Conservation (phyloP, 2,888 invertebrate genomes). For the Dorcus hopei region DNA sequence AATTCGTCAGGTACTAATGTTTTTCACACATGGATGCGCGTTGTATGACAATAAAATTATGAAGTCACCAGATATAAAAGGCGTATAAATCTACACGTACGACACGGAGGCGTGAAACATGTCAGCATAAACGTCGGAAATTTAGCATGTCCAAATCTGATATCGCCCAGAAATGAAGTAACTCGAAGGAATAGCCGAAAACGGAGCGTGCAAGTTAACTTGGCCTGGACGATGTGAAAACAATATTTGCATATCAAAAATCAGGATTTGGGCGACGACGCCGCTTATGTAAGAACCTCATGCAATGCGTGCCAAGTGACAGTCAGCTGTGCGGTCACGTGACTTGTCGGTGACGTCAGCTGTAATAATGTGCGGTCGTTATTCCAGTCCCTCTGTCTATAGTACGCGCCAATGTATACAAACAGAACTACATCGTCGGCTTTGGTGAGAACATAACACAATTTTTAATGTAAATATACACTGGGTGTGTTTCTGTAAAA, state of each 20-base stretch:
- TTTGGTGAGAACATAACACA: slow-evolving; percentile 18
- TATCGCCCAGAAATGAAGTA: too few species aligned
- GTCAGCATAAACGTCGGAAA: too few species aligned
- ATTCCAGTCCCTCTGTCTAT: slow-evolving; percentile 27
- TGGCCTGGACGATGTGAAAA: neutral
- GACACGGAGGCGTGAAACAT: too few species aligned
- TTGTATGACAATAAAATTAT: too few species aligned
- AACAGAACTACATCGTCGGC: slow-evolving; percentile 16
- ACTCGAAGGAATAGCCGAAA: too few species aligned
- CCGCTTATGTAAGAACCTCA: neutral
- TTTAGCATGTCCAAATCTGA: too few species aligned
- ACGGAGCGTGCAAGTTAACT: too few species aligned
- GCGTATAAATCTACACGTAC: too few species aligned
- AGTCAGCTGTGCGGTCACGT: slow-evolving; percentile 45
- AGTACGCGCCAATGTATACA: slow-evolving; percentile 24
- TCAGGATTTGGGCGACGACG: slow-evolving; percentile 5
- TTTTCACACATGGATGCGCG: too few species aligned
- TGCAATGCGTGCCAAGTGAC: slow-evolving; percentile 41
- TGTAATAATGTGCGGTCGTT: slow-evolving; percentile 38
- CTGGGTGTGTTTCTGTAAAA: neutral
- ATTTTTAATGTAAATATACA: slow-evolving; percentile 13
- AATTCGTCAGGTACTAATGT: too few species aligned
- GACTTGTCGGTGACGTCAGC: slow-evolving; percentile 40
- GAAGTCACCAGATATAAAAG: too few species aligned
- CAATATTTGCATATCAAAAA: slow-evolving; percentile 11